Conservation (phyloP, 2,888 invertebrate genomes). For the Eurytoma adleriae region DNA sequence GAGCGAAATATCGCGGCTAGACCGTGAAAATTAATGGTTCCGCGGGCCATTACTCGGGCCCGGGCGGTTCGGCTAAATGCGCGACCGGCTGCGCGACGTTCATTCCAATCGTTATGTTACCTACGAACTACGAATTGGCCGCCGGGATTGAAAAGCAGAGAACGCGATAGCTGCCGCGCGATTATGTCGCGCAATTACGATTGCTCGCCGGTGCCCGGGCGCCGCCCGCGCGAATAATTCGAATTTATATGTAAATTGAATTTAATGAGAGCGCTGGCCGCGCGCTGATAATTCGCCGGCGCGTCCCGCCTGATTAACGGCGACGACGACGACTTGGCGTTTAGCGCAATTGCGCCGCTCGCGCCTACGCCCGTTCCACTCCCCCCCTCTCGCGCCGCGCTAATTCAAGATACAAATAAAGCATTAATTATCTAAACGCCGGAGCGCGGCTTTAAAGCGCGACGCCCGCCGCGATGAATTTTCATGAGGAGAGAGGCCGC, state of each 20-base stretch:
- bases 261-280: conserved; percentile 67
- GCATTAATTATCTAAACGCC: conserved; percentile 51
- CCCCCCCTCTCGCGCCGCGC: not conserved
- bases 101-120: conserved; percentile 10
- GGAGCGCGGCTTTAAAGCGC: conserved; percentile 10
- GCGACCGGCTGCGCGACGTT: not conserved
- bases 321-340: conserved; percentile 40
- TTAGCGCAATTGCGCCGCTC: conserved; percentile 1
- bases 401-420: conserved; percentile 57
- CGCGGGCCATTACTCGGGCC: conserved; percentile 28
- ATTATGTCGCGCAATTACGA: conserved; percentile 27
- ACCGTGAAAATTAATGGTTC: conserved; percentile 21
- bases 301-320: conserved; percentile 66
- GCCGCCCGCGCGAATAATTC: conserved; percentile 66
- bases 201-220: not conserved
- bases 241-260: conserved; percentile 74
- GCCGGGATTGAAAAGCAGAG: conserved; percentile 29
- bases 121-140: conserved; percentile 12
- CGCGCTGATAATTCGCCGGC: conserved; percentile 66
- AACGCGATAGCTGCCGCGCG: not conserved
- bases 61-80: not conserved
- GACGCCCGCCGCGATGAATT: conserved; percentile 26
- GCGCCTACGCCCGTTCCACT: not conserved
- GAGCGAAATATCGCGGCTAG: too few species aligned
- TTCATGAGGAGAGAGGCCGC: conserved; percentile 30